Base-by-base conservation (phyloP, 2,888 invertebrate genomes). In the Agonopterix alstromeriana region DNA sequence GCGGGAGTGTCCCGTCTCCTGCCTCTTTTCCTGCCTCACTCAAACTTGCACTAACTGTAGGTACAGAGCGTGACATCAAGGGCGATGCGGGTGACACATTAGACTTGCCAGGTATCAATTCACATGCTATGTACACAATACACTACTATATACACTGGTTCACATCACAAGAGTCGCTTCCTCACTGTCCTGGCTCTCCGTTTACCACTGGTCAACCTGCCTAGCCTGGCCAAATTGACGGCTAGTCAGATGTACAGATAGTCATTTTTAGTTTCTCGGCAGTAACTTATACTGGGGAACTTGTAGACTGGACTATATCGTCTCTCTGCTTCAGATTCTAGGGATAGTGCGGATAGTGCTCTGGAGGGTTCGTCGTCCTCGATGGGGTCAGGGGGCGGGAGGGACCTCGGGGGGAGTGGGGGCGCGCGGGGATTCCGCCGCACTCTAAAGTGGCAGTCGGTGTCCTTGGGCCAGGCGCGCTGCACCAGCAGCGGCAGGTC, bases 401-500 rank as follows among this genome's bases (percentile, higher is more conserved):
- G 77, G 35, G 90, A 89, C 48, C 89, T 88, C 12, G 92, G 92
- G 49, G 93, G 90, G 60, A 94, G 93, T 57, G 95, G 94, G 0
- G 94, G 94, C 58, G 95, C 95, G 63, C 95, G 93, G 0, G 94
- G 94, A 83, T 95, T 95, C 56, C 95, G 90, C 50, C 95, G 91
- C 51, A 97, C 93, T 42, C 96, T 89, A 82, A 97, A 95, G 80
- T 96, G 95, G 64, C 95, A 94, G 70, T 92, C 91, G 49, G 90
- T 91, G 73, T 91, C 92, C 7, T 92, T 80, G 50, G 92, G 91
- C 92, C 94, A 93, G 8, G 93, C 90, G 60, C 93, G 93, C 74
- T 96, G 96, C 36, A 96, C 95, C 60, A 93, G 91, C 17, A 97
- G 87, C 0, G 97, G 96, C 53, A 94, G 90, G 77, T 97, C 97